phyloP scores from a whole-genome alignment of 2,888 invertebrate species.

The Dendrolimus pini region DNA sequence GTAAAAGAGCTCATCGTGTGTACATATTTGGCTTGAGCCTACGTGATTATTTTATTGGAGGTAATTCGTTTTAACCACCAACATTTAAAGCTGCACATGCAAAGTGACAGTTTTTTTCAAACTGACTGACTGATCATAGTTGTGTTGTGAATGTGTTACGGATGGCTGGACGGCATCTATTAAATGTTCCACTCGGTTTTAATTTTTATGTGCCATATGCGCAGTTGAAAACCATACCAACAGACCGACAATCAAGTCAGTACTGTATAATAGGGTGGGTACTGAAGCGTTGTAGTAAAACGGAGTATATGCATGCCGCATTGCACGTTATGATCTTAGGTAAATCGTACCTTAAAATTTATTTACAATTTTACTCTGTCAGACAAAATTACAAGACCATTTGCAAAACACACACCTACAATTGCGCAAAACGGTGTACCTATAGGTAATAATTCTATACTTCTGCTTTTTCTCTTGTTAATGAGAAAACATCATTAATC shows the following conservation, averaged over 20 bases:
- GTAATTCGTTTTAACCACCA: constrained; percentile 24
- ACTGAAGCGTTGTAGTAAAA: background rate
- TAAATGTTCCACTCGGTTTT: background rate
- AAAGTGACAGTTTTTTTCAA: background rate
- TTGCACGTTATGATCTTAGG: too few relatives aligned
- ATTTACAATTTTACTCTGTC: too few relatives aligned
- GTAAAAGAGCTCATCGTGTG: constrained; percentile 26
- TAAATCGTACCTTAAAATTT: too few relatives aligned
- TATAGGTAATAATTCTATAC: too few relatives aligned
- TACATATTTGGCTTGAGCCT: constrained; percentile 29
- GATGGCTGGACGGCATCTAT: background rate
- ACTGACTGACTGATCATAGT: background rate
- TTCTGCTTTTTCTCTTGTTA: too few relatives aligned
- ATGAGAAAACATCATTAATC: too few relatives aligned
- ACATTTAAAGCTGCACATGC: constrained; percentile 20
- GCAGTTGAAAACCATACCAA: background rate
- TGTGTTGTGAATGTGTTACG: background rate
- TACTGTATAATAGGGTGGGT: background rate
- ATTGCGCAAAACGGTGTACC: too few relatives aligned
- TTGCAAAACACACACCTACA: too few relatives aligned
- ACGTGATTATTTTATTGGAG: constrained; percentile 25
- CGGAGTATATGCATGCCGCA: too few relatives aligned
- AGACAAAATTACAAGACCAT: too few relatives aligned
- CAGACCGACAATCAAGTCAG: background rate
- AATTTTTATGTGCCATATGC: background rate